Evolutionary conservation across 2,113 vertebrate genomes (phyloP), one percentile per base, ranked within the genome.

Genomic region (Herpailurus yagouaroundi): DNA sequence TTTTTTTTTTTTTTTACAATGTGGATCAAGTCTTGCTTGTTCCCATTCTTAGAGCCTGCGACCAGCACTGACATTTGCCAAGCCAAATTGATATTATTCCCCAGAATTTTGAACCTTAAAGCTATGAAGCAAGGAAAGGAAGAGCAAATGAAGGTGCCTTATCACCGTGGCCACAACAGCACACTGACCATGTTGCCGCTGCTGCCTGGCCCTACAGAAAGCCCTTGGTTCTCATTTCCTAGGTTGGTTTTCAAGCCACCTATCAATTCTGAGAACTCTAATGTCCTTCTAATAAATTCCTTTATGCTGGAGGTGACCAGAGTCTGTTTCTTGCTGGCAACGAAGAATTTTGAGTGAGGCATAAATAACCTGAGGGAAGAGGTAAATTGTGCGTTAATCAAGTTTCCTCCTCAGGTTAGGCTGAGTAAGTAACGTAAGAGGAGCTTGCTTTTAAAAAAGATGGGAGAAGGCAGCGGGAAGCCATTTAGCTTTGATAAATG

Each of bases 401-500:
- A 73, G 52, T 69, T 91, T 85, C 69, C 66, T 77, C 15, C 64
- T 88, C 80, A 77, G 45, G 50, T 69, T 57, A 68, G 66, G 64
- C 27, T 60, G 45, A 18, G n/a, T 52, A 85, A 97, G 83, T 52
- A 85, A 97, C 76, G 36, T 83, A 84, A 97, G 45, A 97, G 90
- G 55, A 77, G 4, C 52, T 92, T 55, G 74, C 94, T 89, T 89
- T 96, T 83, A 96, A 87, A 97, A 95, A 95, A 96, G 87, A 96
- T 50, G 87, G 50, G 25, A 29, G 45, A 81, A 82, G 48, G 38
- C 84, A 85, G 71, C 84, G 64, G 77, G 91, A 92, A 96, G 81
- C 96, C 69, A 79, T 55, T 97, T 91, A 97, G 95, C 90, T 92
- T 84, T 97, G 97, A 97, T 91, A 94, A 92, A 95, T 94, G 87